phyloP scores from a whole-genome alignment of 2,888 invertebrate species.

The Anagyrus pseudococci region DNA sequence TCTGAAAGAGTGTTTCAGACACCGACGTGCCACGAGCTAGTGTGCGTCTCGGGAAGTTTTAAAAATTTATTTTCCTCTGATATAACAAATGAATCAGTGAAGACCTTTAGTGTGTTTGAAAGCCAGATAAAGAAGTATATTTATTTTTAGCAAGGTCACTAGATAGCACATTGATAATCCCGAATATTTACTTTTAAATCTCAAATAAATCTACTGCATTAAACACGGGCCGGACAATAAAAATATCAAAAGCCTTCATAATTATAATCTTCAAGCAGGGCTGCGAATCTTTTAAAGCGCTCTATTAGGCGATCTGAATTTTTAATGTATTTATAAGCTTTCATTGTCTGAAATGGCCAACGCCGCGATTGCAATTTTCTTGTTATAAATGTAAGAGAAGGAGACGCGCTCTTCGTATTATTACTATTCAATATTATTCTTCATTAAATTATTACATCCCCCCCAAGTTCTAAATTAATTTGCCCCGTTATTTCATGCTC shows the following conservation, averaged over 20 bases:
- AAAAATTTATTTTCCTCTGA: constrained; percentile 31
- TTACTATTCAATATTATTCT: constrained; percentile 33
- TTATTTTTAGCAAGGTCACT: constrained; percentile 39
- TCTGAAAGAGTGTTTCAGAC: not conserved
- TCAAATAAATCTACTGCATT: constrained; percentile 29
- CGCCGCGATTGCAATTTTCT: too few species aligned
- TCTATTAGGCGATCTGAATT: too few species aligned
- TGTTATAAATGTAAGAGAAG: constrained; percentile 30
- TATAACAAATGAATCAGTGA: constrained; percentile 32
- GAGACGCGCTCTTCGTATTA: constrained; percentile 15
- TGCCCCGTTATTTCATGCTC: constrained; percentile 27
- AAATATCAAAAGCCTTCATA: constrained; percentile 22
- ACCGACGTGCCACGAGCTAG: not conserved
- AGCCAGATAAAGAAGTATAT: constrained; percentile 38
- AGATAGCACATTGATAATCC: constrained; percentile 36
- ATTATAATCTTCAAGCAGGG: constrained; percentile 17
- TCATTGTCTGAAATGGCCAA: too few species aligned
- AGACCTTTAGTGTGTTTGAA: constrained; percentile 29
- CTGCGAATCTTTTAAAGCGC: too few species aligned
- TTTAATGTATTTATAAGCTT: too few species aligned
- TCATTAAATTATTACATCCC: constrained; percentile 34
- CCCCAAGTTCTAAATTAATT: constrained; percentile 33
- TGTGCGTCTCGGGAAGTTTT: not conserved
- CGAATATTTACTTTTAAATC: constrained; percentile 38
- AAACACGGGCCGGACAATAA: constrained; percentile 17